Evolutionary conservation across 2,888 invertebrate species (phyloP), one percentile per base, ranked within the genome.

Genomic region (Biston stratarius): DNA sequence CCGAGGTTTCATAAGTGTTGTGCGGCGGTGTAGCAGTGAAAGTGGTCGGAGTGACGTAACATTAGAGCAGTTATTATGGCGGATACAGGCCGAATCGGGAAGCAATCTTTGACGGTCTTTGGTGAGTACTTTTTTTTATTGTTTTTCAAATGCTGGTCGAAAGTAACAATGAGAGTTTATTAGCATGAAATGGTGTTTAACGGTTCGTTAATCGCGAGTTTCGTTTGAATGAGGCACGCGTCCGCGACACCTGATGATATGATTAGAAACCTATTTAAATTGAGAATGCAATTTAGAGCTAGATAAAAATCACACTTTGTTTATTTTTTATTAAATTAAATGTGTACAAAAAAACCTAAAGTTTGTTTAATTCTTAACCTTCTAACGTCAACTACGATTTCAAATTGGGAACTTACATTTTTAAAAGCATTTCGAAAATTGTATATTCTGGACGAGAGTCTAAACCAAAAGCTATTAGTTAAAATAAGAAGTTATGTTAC

Each of bases 21-120:
- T 83, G 83, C 68, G 75, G 83, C 78, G 79, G 81, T 61, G 44
- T 55, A 84, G 81, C 80, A 91, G 92, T 92, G 93, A 93, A 93
- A 93, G 93, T 92, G 91, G 24, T 24, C 24, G 24, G 64, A 77
- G 87, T 92, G 91, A 92, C 92, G 92, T 89, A 92, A 92, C 88
- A 89, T 91, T 91, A 88, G 87, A 88, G 76, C 83, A 78, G 80
- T 77, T 84, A 84, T 81, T 83, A 91, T 92, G 92, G 88, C 92
- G 88, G 88, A 90, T 89, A 84, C 86, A 78, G 81, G 80, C 81
- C 85, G 83, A 77, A 84, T 90, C 78, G 87, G 90, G 87, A 90
- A 88, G 83, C 83, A 76, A 82, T 88, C 84, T 90, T 84, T 68
- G 67, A 84, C 86, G 81, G 83, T 89, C 82, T 81, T 91, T 68